A percentile compares a stretch with the other conserved stretches of the same genome.
Evolutionary conservation across 1,140 invertebrate species (phyloP).

Genomic region (Neoseiulus cucumeris): DNA sequence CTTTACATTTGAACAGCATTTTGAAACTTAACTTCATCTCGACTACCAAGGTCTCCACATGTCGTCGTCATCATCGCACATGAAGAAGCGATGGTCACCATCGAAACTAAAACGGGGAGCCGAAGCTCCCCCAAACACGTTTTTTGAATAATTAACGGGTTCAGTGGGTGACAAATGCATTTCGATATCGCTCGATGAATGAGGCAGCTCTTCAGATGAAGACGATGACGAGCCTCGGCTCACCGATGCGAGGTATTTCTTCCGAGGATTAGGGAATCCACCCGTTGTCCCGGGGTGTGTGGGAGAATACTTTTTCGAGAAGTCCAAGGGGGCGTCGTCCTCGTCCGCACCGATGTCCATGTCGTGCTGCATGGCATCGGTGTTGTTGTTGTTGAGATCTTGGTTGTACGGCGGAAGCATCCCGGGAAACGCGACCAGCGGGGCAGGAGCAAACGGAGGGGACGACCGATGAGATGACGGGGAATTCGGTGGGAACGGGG

Average conservation of each 20-base stretch:
- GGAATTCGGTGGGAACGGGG: background rate
- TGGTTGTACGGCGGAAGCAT: background rate
- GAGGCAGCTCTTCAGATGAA: background rate
- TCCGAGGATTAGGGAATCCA: background rate
- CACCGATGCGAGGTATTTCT: background rate
- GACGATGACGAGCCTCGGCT: background rate
- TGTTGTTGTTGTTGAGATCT: constrained; percentile 1
- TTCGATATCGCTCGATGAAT: background rate
- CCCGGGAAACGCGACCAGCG: background rate
- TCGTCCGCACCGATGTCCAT: background rate
- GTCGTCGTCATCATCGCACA: background rate
- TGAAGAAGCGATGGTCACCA: background rate
- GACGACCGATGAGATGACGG: background rate
- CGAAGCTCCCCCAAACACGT: constrained; percentile 10
- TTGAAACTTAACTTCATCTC: too few relatives aligned
- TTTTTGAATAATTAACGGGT: constrained; percentile 10
- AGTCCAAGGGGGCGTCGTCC: background rate
- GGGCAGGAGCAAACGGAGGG: background rate
- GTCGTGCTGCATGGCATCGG: background rate
- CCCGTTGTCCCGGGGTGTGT: background rate
- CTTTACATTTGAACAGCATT: too few relatives aligned
- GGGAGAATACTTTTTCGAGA: background rate
- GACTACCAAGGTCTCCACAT: background rate
- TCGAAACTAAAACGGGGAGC: constrained; percentile 7
- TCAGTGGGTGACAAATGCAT: background rate